Evolutionary conservation across 2,888 invertebrate species (phyloP).

Genomic region (Mimas tiliae): DNA sequence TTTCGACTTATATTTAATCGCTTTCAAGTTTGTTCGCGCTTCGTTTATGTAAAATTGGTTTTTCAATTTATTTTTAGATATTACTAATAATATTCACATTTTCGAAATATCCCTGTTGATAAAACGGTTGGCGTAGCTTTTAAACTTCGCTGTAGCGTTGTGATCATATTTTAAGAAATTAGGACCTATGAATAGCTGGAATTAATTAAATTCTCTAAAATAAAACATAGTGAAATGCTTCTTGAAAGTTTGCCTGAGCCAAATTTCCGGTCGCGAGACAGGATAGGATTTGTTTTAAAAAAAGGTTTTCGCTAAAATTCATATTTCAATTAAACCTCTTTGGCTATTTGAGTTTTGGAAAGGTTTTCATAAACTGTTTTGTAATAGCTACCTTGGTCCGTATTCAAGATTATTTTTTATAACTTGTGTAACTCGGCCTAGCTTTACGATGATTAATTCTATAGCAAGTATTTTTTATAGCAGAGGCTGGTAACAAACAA

Average conservation of each 20-base stretch:
- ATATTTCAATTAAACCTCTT: not conserved
- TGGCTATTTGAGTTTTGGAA: not conserved
- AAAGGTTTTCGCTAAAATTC: slow-evolving; percentile 2
- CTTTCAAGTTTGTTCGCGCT: too few species aligned
- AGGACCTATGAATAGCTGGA: not conserved
- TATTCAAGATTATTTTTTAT: too few species aligned
- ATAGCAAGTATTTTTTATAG: too few species aligned
- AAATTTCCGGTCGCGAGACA: slow-evolving; percentile 22
- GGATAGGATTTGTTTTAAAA: slow-evolving; percentile 19
- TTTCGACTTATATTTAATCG: too few species aligned
- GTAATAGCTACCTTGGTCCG: too few species aligned
- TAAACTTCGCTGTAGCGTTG: not conserved
- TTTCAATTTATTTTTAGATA: not conserved
- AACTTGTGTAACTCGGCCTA: too few species aligned
- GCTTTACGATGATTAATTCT: too few species aligned
- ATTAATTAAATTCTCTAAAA: slow-evolving; percentile 15
- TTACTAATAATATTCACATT: not conserved
- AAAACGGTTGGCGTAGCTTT: not conserved
- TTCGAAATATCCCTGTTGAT: not conserved
- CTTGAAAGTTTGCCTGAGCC: slow-evolving; percentile 15
- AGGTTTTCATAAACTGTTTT: slow-evolving; percentile 24
- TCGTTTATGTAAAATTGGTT: too few species aligned
- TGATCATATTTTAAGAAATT: not conserved
- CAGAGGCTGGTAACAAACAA: too few species aligned
- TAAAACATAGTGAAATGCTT: not conserved